A percentile compares a stretch with the other conserved stretches of the same genome.
These are phyloP conservation scores for Steinernema feltiae DNA, from an alignment of 1,140 invertebrate genomes.

Conservation along the genomic window DNA sequence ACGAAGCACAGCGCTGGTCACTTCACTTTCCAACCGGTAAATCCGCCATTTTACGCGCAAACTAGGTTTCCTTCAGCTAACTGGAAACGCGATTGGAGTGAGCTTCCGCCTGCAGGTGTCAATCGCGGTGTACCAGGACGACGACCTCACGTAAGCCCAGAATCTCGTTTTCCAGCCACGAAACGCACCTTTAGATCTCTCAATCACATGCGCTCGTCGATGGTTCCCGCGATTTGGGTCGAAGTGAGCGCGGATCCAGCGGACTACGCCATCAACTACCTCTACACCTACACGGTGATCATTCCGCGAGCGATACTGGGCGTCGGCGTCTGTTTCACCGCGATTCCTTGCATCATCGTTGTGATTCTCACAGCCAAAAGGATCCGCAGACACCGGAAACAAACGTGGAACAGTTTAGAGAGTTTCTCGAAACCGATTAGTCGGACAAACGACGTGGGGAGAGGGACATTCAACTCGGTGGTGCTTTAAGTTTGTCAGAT, in stretches of 20 bases:
- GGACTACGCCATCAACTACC: conserved; percentile 26
- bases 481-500: not conserved
- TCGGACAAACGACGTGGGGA: not conserved
- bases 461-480: not conserved
- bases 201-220: not conserved
- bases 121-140: conserved; percentile 20
- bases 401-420: not conserved
- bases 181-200: conserved; percentile 10
- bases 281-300: conserved; percentile 22
- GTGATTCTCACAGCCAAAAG: not conserved
- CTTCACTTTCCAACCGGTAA: not conserved
- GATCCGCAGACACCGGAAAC: not conserved
- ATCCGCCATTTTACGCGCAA: too few species aligned
- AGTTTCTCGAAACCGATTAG: not conserved
- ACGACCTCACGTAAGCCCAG: not conserved
- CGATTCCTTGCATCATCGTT: not conserved
- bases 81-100: conserved; percentile 21
- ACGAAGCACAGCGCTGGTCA: not conserved
- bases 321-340: conserved; percentile 21
- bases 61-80: too few species aligned
- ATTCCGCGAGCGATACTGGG: conserved; percentile 26
- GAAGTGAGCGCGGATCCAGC: conserved; percentile 15
- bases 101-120: conserved; percentile 22
- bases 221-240: conserved; percentile 18
- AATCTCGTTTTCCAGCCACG: not conserved